Percentiles rank a stretch among this genome's conserved stretches.
These are phyloP conservation scores for Chorisops tibialis DNA, from an alignment of 2,888 invertebrate genomes.

Conservation along the genomic window DNA sequence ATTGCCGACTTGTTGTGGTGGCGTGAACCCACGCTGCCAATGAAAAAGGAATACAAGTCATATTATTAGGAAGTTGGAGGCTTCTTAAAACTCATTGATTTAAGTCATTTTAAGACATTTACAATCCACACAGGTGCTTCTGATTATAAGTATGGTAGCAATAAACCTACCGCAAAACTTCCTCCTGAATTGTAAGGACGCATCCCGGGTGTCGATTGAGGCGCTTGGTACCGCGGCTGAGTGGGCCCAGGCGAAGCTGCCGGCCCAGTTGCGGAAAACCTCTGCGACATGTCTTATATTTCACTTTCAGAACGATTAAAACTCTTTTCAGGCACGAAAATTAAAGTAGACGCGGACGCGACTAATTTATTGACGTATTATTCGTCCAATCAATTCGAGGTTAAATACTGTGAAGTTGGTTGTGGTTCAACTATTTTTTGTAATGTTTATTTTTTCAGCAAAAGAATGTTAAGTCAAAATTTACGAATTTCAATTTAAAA, in stretches of 20 bases:
- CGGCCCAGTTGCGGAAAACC: constrained; percentile 36
- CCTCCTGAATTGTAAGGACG: constrained; percentile 57
- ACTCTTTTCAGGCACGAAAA: background rate
- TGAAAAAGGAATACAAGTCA: constrained; percentile 44
- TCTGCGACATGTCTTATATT: constrained; percentile 35
- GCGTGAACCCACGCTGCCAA: constrained; percentile 67
- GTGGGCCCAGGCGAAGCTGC: constrained; percentile 43
- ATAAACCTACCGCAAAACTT: constrained; percentile 67
- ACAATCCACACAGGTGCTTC: too few relatives aligned
- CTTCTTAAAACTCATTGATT: too few relatives aligned
- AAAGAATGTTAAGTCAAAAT: too few relatives aligned
- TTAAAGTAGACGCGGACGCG: background rate
- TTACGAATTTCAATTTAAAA: too few relatives aligned
- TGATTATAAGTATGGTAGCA: too few relatives aligned
- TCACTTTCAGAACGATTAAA: too few relatives aligned
- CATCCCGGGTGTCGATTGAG: constrained; percentile 48
- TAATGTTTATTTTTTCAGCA: too few relatives aligned
- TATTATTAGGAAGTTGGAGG: too few relatives aligned
- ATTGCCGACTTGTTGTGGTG: constrained; percentile 59
- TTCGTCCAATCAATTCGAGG: constrained; percentile 4
- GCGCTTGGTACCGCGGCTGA: constrained; percentile 48
- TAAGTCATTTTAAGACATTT: too few relatives aligned
- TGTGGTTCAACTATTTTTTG: too few relatives aligned
- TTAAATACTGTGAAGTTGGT: constrained; percentile 14
- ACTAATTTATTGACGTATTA: constrained; percentile 7